Evolutionary conservation across 2,888 invertebrate species (phyloP).

Genomic region (Macropis europaea): DNA sequence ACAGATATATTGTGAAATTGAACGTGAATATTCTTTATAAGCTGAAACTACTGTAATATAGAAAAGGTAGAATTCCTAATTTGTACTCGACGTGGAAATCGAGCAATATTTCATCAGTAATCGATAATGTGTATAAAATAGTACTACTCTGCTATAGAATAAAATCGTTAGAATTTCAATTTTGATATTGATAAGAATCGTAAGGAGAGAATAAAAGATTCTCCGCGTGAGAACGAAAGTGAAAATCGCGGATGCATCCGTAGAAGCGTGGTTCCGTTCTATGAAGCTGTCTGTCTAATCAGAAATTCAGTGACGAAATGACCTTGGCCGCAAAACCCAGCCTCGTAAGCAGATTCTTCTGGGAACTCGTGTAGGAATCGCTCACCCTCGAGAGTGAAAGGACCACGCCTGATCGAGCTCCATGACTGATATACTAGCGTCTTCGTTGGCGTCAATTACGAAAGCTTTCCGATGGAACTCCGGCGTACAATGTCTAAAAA

Average conservation of each 20-base stretch:
- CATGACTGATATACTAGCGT: conserved; percentile 18
- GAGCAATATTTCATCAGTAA: too few relatives aligned
- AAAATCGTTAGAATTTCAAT: too few relatives aligned
- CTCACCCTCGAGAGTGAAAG: conserved; percentile 65
- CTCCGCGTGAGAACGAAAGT: background rate
- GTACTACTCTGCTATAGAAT: too few relatives aligned
- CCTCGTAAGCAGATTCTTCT: conserved; percentile 62
- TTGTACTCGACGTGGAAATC: too few relatives aligned
- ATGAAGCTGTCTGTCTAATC: conserved; percentile 11
- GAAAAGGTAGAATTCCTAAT: too few relatives aligned
- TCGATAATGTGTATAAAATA: too few relatives aligned
- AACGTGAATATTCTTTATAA: too few relatives aligned
- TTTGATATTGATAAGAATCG: background rate
- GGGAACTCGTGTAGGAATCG: conserved; percentile 52
- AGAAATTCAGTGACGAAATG: conserved; percentile 10
- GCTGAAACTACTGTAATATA: too few relatives aligned
- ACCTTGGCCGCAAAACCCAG: conserved; percentile 69
- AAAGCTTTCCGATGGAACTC: conserved; percentile 20
- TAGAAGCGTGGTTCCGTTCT: background rate
- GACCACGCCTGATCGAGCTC: conserved; percentile 55
- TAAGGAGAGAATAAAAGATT: background rate
- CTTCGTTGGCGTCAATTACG: conserved; percentile 39
- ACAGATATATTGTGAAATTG: too few relatives aligned
- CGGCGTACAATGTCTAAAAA: background rate
- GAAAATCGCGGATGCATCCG: background rate